Evolutionary conservation across 2,113 vertebrate genomes (phyloP).

Genomic region (Cyphomyrus plagiostoma): DNA sequence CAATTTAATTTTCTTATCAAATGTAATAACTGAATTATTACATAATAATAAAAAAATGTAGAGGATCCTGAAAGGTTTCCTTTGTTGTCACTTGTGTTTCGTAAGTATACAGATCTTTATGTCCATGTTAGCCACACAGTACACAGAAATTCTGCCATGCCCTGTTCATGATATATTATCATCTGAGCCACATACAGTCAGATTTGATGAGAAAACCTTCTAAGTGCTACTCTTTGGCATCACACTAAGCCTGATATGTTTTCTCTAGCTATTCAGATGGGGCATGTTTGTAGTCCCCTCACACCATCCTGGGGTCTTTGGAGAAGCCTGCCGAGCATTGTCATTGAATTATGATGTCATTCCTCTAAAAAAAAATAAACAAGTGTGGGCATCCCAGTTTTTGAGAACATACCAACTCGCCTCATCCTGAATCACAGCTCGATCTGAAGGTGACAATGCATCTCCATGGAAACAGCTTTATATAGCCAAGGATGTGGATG

Average conservation of each 20-base stretch:
- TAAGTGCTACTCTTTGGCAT: background rate
- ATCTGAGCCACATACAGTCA: background rate
- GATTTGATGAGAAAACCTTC: background rate
- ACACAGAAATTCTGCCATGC: background rate
- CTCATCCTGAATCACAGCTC: slow-evolving; percentile 32
- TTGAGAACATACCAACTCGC: slow-evolving; percentile 30
- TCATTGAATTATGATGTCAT: slow-evolving; percentile 14
- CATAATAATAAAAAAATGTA: background rate
- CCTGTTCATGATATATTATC: background rate
- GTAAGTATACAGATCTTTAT: background rate
- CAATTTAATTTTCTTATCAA: background rate
- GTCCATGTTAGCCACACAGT: background rate
- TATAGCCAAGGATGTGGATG: slow-evolving; percentile 5
- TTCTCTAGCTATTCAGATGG: background rate
- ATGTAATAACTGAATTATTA: background rate
- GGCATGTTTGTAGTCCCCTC: background rate
- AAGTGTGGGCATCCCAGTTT: slow-evolving; percentile 24
- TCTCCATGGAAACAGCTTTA: slow-evolving; percentile 50
- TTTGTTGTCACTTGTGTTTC: no score
- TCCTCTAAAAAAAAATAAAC: slow-evolving; percentile 15
- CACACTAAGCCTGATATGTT: background rate
- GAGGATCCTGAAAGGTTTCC: background rate
- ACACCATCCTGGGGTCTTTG: background rate
- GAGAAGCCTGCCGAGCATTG: background rate
- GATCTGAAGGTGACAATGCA: slow-evolving; percentile 37